Evolutionary conservation across 2,797 vertebrate species (phyloP).

Genomic region (Labroides dimidiatus): DNA sequence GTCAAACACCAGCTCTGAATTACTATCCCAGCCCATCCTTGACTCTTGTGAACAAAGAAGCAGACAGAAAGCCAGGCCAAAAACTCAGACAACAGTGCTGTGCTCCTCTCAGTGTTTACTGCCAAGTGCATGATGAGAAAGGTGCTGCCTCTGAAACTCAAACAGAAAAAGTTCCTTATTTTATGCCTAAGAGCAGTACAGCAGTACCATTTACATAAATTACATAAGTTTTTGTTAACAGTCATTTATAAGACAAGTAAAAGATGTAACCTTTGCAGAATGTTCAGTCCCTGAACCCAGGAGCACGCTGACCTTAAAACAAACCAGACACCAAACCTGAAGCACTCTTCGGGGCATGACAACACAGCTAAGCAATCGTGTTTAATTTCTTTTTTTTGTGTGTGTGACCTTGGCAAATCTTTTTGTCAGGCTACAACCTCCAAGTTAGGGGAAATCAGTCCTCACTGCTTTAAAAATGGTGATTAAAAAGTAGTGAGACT

Average conservation of each 20-base stretch:
- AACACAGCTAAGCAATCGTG: slow-evolving; percentile 1
- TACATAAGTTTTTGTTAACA: no score
- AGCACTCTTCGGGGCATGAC: not conserved
- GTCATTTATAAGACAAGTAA: not conserved
- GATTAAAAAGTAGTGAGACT: not conserved
- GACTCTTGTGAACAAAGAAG: not conserved
- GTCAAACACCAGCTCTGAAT: no score
- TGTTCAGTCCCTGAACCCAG: not conserved
- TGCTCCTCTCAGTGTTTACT: no score
- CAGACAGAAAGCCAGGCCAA: no score
- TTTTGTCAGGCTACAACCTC: not conserved
- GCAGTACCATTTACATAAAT: no score
- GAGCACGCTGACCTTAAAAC: not conserved
- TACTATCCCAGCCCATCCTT: no score
- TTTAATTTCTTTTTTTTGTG: not conserved
- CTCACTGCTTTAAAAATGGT: not conserved
- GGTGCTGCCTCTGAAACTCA: no score
- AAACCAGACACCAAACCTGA: not conserved
- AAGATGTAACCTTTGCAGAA: not conserved
- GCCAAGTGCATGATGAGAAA: no score
- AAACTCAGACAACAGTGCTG: no score
- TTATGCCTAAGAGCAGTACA: no score
- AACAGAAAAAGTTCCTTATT: not conserved
- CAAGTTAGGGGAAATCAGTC: slow-evolving; percentile 1
- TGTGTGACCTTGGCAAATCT: slow-evolving; percentile 5